A percentile compares a stretch with the other conserved stretches of the same genome.
phyloP scores from a whole-genome alignment of 2,888 invertebrate species.

The Pterostichus niger region DNA sequence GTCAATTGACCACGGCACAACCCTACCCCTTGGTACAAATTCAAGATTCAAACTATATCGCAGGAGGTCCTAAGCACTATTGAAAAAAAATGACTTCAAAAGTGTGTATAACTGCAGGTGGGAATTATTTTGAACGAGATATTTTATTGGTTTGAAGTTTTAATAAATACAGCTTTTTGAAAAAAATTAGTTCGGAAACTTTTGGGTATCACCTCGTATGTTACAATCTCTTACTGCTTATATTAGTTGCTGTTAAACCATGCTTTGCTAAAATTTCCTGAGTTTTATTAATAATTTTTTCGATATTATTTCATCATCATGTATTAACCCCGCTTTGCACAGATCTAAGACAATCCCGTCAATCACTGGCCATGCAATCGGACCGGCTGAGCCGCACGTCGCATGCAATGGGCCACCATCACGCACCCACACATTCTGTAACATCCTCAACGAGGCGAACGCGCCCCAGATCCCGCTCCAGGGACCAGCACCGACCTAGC shows the following conservation, averaged over 20 bases:
- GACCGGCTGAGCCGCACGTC: slow-evolving; percentile 89
- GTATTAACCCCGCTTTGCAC: slow-evolving; percentile 67
- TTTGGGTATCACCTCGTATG: no score
- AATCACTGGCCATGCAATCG: slow-evolving; percentile 90
- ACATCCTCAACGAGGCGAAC: slow-evolving; percentile 79
- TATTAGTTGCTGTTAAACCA: neutral
- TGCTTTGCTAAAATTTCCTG: neutral
- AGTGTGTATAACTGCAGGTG: no score
- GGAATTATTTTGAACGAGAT: no score
- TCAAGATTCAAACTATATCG: no score
- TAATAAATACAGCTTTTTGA: no score
- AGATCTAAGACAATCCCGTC: slow-evolving; percentile 92
- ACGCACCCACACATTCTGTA: slow-evolving; percentile 78
- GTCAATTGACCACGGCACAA: no score
- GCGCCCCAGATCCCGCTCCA: slow-evolving; percentile 88
- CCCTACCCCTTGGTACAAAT: no score
- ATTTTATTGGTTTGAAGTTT: no score
- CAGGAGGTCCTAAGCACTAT: no score
- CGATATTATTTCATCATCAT: neutral
- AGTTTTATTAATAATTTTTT: no score
- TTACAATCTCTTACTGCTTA: neutral
- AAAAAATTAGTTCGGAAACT: no score
- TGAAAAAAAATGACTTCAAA: no score
- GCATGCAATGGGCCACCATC: slow-evolving; percentile 83
- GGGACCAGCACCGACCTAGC: slow-evolving; percentile 85